Conservation (phyloP, 2,888 invertebrate genomes). For the Willowsia nigromaculata region DNA sequence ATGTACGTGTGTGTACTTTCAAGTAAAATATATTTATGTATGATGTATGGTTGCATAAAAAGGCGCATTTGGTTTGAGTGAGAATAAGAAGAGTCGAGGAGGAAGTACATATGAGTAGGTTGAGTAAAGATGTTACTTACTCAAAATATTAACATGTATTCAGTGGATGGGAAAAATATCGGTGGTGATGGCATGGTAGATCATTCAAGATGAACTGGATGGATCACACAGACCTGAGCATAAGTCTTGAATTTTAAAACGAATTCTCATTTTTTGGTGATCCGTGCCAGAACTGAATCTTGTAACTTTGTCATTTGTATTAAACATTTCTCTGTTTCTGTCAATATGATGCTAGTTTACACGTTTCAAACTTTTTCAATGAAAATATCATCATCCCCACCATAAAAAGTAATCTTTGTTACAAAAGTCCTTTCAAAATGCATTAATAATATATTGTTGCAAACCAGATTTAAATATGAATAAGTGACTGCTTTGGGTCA, state of each 20-base stretch:
- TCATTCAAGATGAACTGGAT: constrained; percentile 35
- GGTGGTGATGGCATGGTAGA: constrained; percentile 35
- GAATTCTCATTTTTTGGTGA: constrained; percentile 32
- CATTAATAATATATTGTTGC: neutral
- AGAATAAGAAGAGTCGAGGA: constrained; percentile 40
- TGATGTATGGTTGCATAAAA: constrained; percentile 52
- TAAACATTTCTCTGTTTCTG: neutral
- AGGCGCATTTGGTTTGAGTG: constrained; percentile 33
- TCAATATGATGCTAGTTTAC: neutral
- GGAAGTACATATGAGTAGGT: constrained; percentile 51
- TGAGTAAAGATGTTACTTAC: constrained; percentile 47
- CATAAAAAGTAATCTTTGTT: neutral
- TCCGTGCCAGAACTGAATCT: constrained; percentile 41
- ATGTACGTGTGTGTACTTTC: constrained; percentile 39
- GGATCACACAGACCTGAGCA: constrained; percentile 17
- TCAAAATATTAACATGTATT: neutral
- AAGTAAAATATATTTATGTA: constrained; percentile 27
- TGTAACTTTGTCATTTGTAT: constrained; percentile 1
- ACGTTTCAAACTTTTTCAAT: neutral
- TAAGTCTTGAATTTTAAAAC: constrained; percentile 66
- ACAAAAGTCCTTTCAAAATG: too few relatives aligned
- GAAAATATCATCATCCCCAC: neutral
- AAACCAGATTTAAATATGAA: constrained; percentile 6
- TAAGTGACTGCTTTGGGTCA: neutral
- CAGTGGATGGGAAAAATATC: constrained; percentile 65